Evolutionary conservation across 2,797 vertebrate species (phyloP).

Genomic region (Hydrolagus colliei): DNA sequence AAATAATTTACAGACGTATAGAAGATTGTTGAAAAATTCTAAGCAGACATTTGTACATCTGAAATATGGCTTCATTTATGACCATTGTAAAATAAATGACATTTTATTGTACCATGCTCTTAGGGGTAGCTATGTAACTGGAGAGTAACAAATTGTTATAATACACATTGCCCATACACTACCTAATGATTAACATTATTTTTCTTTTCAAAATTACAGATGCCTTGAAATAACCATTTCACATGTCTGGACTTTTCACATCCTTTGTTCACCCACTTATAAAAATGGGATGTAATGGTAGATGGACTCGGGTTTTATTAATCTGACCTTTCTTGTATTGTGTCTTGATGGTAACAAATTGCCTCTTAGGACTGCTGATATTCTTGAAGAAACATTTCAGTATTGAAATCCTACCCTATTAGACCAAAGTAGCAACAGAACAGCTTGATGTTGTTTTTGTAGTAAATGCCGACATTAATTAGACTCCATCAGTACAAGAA

Average conservation of each 20-base stretch:
- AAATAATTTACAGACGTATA: too few species aligned
- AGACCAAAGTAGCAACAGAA: slow-evolving; percentile 48
- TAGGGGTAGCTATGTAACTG: slow-evolving; percentile 10
- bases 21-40: neutral
- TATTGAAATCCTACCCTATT: slow-evolving; percentile 39
- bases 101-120: neutral
- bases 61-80: neutral
- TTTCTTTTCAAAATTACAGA: slow-evolving; percentile 71
- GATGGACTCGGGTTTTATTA: slow-evolving; percentile 59
- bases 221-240: slow-evolving; percentile 71
- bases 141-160: slow-evolving; percentile 42
- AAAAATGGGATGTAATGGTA: slow-evolving; percentile 84
- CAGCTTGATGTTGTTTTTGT: slow-evolving; percentile 33
- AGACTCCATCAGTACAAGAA: slow-evolving; percentile 60
- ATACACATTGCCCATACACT: slow-evolving; percentile 50
- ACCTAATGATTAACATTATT: slow-evolving; percentile 54
- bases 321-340: slow-evolving; percentile 67
- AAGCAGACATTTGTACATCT: neutral
- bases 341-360: slow-evolving; percentile 62
- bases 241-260: slow-evolving; percentile 66
- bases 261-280: slow-evolving; percentile 68
- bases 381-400: slow-evolving; percentile 49
- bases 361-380: slow-evolving; percentile 52
- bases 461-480: slow-evolving; percentile 55
- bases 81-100: neutral